Percentiles rank a stretch among this genome's conserved stretches.
These are phyloP conservation scores for Petaurus breviceps DNA, from an alignment of 2,113 vertebrate species.

Conservation along the genomic window DNA sequence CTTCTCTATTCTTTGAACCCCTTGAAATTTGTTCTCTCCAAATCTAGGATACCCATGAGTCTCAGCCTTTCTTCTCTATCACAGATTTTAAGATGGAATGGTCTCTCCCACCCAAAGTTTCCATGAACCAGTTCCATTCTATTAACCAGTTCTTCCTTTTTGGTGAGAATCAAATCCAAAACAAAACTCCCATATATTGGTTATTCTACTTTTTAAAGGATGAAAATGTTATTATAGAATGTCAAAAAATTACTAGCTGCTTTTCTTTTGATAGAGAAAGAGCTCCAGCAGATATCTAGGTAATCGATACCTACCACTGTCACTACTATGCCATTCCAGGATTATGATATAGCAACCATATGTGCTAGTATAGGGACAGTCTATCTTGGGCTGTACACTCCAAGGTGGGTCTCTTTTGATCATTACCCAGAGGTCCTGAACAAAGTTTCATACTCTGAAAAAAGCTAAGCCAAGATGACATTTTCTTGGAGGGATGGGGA, in stretches of 20 bases:
- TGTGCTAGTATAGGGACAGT: neutral
- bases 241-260: neutral
- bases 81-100: neutral
- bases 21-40: neutral
- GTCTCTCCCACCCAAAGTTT: neutral
- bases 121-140: neutral
- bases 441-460: neutral
- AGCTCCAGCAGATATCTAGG: neutral
- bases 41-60: neutral
- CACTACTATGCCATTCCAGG: neutral
- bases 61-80: neutral
- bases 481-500: neutral
- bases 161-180: neutral
- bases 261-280: neutral
- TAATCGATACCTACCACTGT: neutral
- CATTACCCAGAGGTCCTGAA: neutral
- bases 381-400: neutral
- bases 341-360: neutral
- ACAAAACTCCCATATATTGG: neutral
- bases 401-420: neutral
- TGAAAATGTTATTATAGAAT: neutral
- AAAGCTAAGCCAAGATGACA: neutral
- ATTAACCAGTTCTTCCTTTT: neutral
- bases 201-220: neutral
- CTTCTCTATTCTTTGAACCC: neutral